phyloP scores from a whole-genome alignment of 2,113 vertebrate species.

The Labeo catla region DNA sequence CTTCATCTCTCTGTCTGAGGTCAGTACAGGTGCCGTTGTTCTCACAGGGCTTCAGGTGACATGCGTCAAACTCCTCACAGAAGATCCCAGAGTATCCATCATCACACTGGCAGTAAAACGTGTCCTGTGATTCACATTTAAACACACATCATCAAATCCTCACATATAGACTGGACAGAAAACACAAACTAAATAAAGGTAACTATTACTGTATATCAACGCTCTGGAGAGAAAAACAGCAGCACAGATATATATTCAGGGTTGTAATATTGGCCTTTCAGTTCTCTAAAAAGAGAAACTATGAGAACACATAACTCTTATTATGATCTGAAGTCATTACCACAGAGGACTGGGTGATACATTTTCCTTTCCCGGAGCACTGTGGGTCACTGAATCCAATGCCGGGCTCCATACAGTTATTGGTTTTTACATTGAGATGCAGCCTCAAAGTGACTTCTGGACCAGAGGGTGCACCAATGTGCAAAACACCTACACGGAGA shows the following conservation, averaged over 20 bases:
- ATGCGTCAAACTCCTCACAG: conserved; percentile 95
- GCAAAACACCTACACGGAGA: conserved; percentile 69
- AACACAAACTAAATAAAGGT: background rate
- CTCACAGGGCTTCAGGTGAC: conserved; percentile 83
- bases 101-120: conserved; percentile 90
- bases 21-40: conserved; percentile 88
- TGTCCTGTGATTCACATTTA: conserved; percentile 74
- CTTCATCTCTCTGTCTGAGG: conserved; percentile 80
- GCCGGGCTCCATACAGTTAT: conserved; percentile 82
- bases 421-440: conserved; percentile 88
- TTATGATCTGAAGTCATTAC: conserved; percentile 69
- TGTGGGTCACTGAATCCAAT: conserved; percentile 76
- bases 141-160: background rate
- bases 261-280: background rate
- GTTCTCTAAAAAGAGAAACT: background rate
- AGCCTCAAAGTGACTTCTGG: conserved; percentile 88
- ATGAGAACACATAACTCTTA: conserved; percentile 27
- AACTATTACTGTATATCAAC: background rate
- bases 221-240: background rate
- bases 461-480: conserved; percentile 69
- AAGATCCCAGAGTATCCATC: conserved; percentile 83
- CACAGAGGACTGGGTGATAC: conserved; percentile 85
- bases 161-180: background rate
- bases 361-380: conserved; percentile 90
- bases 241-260: background rate